Base-by-base conservation (phyloP, 2,113 vertebrate species). In the Psettodes erumei region DNA sequence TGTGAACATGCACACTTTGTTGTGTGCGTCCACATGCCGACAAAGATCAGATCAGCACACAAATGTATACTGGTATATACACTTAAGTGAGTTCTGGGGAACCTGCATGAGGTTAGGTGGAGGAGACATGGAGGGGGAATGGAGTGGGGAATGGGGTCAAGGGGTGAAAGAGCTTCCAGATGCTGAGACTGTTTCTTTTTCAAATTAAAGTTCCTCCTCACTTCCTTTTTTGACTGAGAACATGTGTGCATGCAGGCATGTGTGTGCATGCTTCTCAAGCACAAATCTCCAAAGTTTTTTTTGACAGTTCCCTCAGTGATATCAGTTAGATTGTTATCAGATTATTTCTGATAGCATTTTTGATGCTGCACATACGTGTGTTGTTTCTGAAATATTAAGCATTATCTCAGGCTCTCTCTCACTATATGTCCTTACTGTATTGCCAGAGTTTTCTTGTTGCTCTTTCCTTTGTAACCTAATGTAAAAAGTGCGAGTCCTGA, bases 161-260 rank as follows among this genome's bases (percentile, higher is more conserved):
- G 65, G 85, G 71, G 73, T 79, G 53, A 81, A 90, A 93, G 87
- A 90, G 84, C 86, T 93, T 93, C 90, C 92, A 92, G 89, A 91
- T 92, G 90, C 90, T 82, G 81, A 76, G 69, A 56, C 83, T 75
- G 74, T 82, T 89, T 89, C 84, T 82, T 72, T 85, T 89, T 78
- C 75, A 89, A 81, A 85, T 74, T 47, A 63, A 86, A 82, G 84
- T 88, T 92, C 88, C 82, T 89, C 73, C 75, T 73, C 61, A 86
- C 89, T 90, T 89, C 90, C 89, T 88, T 82, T 88, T 81, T 55
- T 48, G 27, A 32, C 70, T 51, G 5, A 56, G 10, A 53, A 61
- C 80, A 68, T 88, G 74, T 82, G 75, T 73, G 74, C 38, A 43
- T 58, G 43, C 58, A 3, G 54, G 48, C 53, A 47, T 58, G n/a